Conservation (phyloP, 2,797 vertebrate genomes). For the Rachycentron canadum region DNA sequence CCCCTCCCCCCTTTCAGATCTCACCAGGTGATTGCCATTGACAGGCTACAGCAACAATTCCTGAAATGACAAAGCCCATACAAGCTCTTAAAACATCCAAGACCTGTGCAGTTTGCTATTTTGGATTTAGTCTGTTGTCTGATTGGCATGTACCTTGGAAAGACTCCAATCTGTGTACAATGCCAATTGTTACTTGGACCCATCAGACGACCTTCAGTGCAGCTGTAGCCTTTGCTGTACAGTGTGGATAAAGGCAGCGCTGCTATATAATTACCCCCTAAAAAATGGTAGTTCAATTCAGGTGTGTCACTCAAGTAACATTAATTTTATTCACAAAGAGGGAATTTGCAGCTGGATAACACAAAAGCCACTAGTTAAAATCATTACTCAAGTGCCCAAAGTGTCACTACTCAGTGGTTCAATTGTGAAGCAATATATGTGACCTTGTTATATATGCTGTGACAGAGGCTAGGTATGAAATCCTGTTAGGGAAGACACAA, state of each 20-base stretch:
- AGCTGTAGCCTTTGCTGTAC: conserved; percentile 64
- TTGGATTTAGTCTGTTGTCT: conserved; percentile 75
- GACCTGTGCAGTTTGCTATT: conserved; percentile 83
- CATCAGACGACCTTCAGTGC: conserved; percentile 80
- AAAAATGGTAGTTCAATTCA: conserved; percentile 1
- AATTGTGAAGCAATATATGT: conserved; percentile 7
- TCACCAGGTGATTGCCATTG: conserved; percentile 68
- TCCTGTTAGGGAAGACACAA: neutral
- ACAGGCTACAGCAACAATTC: conserved; percentile 66
- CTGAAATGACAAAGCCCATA: conserved; percentile 43
- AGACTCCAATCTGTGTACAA: conserved; percentile 68
- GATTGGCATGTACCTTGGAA: conserved; percentile 76
- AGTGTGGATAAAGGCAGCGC: conserved; percentile 23
- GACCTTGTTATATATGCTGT: neutral
- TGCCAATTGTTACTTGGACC: conserved; percentile 77
- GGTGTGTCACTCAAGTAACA: conserved; percentile 17
- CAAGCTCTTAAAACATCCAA: conserved; percentile 61
- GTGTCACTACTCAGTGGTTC: neutral
- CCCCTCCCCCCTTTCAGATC: conserved; percentile 31
- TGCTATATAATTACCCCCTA: conserved; percentile 4
- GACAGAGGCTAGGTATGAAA: conserved; percentile 26
- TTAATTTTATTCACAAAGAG: neutral
- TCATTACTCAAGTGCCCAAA: neutral
- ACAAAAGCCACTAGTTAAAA: neutral
- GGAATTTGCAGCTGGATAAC: neutral